Evolutionary conservation across 2,888 invertebrate species (phyloP).

Genomic region (Lithosia quadra): DNA sequence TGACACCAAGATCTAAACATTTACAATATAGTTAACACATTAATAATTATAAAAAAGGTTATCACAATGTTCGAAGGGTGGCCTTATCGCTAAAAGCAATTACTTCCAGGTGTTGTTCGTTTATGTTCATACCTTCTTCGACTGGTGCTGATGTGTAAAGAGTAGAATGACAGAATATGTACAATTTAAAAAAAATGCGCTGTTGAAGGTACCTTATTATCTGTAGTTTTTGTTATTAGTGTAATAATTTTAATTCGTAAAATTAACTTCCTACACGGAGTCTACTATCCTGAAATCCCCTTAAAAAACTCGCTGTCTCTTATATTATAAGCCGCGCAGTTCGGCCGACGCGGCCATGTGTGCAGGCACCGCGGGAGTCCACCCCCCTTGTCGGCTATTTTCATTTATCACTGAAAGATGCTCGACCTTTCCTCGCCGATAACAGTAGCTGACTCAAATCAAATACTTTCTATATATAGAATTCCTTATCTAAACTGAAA

Average conservation of each 20-base stretch:
- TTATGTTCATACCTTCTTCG: too few relatives aligned
- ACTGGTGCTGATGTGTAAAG: background rate
- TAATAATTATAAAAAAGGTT: too few relatives aligned
- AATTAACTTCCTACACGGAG: too few relatives aligned
- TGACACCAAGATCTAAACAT: too few relatives aligned
- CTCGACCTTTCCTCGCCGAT: constrained; percentile 61
- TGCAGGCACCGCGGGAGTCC: constrained; percentile 83
- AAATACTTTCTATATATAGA: constrained; percentile 17
- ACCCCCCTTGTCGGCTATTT: constrained; percentile 83
- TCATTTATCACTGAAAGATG: constrained; percentile 81
- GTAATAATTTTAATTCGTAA: background rate
- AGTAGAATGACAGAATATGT: background rate
- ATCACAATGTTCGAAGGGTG: too few relatives aligned
- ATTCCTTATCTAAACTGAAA: background rate
- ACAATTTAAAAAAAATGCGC: too few relatives aligned
- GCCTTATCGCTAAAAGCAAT: too few relatives aligned
- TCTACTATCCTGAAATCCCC: background rate
- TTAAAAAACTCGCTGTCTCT: constrained; percentile 50
- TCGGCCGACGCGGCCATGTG: constrained; percentile 84
- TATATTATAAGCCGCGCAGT: constrained; percentile 49
- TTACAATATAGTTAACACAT: too few relatives aligned
- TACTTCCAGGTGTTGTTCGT: too few relatives aligned
- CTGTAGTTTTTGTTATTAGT: background rate
- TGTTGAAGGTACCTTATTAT: background rate
- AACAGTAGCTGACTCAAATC: constrained; percentile 47